Evolutionary conservation across 2,888 invertebrate species (phyloP).

Genomic region (Aphodius granarius): DNA sequence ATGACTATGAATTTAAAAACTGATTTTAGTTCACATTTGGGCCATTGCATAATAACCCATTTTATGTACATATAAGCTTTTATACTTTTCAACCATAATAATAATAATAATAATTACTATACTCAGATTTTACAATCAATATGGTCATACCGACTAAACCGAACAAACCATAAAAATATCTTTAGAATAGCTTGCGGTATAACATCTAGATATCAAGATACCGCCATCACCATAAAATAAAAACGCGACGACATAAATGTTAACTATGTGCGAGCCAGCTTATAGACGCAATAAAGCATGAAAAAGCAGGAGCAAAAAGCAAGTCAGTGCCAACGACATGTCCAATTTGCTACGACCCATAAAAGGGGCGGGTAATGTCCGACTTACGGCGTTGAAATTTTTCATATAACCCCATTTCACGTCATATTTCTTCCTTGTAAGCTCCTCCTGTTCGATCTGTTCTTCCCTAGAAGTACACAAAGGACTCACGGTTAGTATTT

Average conservation of each 20-base stretch:
- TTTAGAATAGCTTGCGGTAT: neutral
- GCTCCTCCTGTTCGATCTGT: conserved; percentile 43
- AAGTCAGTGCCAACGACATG: conserved; percentile 3
- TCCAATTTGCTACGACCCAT: conserved; percentile 5
- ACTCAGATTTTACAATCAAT: too few relatives aligned
- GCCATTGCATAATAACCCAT: too few relatives aligned
- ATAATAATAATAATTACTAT: too few relatives aligned
- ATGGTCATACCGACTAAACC: too few relatives aligned
- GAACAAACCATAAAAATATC: neutral
- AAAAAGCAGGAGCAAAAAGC: neutral
- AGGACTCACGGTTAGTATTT: conserved; percentile 6
- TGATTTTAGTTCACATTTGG: too few relatives aligned
- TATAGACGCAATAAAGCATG: neutral
- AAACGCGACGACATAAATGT: neutral
- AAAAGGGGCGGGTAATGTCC: neutral
- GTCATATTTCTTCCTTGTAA: conserved; percentile 43
- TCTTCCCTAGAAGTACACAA: conserved; percentile 43
- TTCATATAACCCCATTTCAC: conserved; percentile 48
- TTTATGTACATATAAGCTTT: too few relatives aligned
- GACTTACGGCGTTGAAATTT: conserved; percentile 43
- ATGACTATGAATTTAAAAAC: too few relatives aligned
- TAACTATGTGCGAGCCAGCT: neutral
- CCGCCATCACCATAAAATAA: neutral
- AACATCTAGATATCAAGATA: neutral
- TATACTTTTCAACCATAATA: too few relatives aligned